Evolutionary conservation across 2,888 invertebrate genomes (phyloP), one percentile per base, ranked within the genome.

Genomic region (Temnothorax unifasciatus): DNA sequence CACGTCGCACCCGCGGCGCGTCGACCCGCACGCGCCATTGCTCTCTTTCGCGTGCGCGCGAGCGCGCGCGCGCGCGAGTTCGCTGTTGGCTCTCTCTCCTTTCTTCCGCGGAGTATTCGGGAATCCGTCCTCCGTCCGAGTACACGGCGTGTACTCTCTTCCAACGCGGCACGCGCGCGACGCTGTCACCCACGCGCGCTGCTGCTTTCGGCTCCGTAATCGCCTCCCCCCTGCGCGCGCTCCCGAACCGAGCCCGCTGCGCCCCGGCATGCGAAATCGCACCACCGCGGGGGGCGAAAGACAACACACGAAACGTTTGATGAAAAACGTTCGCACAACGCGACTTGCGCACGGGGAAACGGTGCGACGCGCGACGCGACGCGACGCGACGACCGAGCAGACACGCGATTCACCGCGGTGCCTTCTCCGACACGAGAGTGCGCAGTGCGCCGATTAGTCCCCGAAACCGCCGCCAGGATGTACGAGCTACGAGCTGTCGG

Each of bases 401-500:
- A 85, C 89, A 85, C 85, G 84, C 86, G 69, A 88, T 8, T 9
- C 41, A 9, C 41, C 41, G 41, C 87, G 63, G 82, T 77, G 88
- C 83, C 83, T 85, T 83, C 82, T 88, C 81, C 81, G 38, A 2
- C 64, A 15, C 47, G 9, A 8, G 18, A 68, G 11, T 54, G 50
- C n/a, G n/a, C n/a, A n/a, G n/a, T n/a, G n/a, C n/a, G n/a, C 64
- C 41, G 63, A 82, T 86, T 92, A 90, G 89, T 92, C 66, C 88
- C 77, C 77, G 84, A 87, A 89, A 88, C 84, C 87, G 86, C 92
- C 93, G 86, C 89, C 79, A 93, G 93, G 88, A 91, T 69, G 90
- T 91, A 85, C 90, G 79, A 90, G 88, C 89, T 91, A 85, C 90
- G 79, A 90, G 88, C 89, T 89, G 66, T 68, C 87, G 63, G 77